These are phyloP conservation scores for Myiozetetes cayanensis DNA, from an alignment of 2,113 vertebrate genomes.

Conservation along the genomic window DNA sequence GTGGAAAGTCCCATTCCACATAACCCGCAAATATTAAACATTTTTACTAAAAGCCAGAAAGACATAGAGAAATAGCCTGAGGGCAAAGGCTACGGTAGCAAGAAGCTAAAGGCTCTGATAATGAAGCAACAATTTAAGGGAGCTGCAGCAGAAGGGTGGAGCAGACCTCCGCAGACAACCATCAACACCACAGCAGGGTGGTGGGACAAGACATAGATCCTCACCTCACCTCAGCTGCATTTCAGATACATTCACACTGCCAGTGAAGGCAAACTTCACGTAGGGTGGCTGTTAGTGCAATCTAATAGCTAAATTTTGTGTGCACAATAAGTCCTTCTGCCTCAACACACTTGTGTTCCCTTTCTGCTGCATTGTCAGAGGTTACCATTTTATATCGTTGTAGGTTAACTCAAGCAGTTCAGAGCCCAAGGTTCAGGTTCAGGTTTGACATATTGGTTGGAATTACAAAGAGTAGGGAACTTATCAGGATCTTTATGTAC, in stretches of 20 bases:
- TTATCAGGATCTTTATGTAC: accelerated
- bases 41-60: background rate
- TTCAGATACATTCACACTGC: background rate
- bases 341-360: background rate
- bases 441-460: background rate
- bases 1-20: background rate
- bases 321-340: background rate
- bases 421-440: background rate
- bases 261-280: background rate
- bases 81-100: background rate
- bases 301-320: background rate
- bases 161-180: background rate
- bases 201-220: background rate
- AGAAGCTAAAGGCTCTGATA: background rate
- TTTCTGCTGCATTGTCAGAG: background rate
- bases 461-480: background rate
- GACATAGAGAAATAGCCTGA: background rate
- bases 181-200: background rate
- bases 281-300: background rate
- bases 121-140: background rate
- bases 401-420: background rate
- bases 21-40: background rate
- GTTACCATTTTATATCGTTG: background rate
- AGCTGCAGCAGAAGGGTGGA: background rate
- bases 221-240: background rate